Evolutionary conservation across 1,140 invertebrate species (phyloP).

Genomic region (Drosophila setifemur): DNA sequence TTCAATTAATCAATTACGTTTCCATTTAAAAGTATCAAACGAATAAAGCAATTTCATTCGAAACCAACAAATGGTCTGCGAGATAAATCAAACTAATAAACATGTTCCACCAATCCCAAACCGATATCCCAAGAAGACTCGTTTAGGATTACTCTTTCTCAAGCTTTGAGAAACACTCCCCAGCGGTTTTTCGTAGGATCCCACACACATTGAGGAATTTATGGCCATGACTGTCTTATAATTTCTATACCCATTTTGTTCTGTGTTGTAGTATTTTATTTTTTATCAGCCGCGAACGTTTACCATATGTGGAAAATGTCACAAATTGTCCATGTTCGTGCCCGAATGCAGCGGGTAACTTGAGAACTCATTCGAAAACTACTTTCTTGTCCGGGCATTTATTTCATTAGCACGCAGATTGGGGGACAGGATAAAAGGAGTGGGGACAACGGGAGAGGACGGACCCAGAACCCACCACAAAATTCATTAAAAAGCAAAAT

Average conservation of each 20-base stretch:
- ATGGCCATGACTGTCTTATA: slow-evolving; percentile 62
- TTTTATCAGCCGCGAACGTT: slow-evolving; percentile 37
- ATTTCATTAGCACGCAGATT: slow-evolving; percentile 74
- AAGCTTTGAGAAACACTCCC: slow-evolving; percentile 27
- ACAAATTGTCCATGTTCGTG: slow-evolving; percentile 65
- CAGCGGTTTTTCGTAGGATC: slow-evolving; percentile 25
- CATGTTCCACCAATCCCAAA: slow-evolving; percentile 8
- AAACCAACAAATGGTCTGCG: not conserved
- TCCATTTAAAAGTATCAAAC: not conserved
- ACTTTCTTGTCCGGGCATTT: slow-evolving; percentile 68
- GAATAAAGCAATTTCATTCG: not conserved
- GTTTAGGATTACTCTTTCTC: slow-evolving; percentile 9
- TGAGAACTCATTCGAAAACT: slow-evolving; percentile 49
- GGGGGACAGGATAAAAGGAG: slow-evolving; percentile 41
- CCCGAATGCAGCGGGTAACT: slow-evolving; percentile 51
- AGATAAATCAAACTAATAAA: slow-evolving; percentile 31
- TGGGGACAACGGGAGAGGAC: not conserved
- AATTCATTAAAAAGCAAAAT: slow-evolving; percentile 62
- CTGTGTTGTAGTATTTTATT: slow-evolving; percentile 35
- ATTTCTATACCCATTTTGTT: slow-evolving; percentile 53
- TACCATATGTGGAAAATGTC: slow-evolving; percentile 62
- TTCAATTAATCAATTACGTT: not conserved
- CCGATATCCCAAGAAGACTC: slow-evolving; percentile 9
- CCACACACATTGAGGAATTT: slow-evolving; percentile 77
- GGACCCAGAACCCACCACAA: slow-evolving; percentile 17